phyloP scores from a whole-genome alignment of 2,113 vertebrate species.

The Anhinga rufa region DNA sequence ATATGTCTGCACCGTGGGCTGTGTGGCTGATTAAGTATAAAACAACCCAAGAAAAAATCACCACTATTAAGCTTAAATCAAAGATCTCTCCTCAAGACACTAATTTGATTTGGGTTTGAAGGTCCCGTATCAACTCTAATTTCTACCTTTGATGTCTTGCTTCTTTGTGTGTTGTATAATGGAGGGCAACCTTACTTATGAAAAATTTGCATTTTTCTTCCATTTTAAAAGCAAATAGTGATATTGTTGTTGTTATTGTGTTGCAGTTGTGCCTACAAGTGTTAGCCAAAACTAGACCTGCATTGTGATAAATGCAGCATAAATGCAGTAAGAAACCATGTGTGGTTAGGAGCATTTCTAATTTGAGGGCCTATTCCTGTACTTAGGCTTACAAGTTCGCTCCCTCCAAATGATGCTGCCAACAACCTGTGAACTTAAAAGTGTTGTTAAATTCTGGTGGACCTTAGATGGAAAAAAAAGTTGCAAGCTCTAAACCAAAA shows the following conservation, averaged over 20 bases:
- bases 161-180: conserved; percentile 25
- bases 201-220: neutral
- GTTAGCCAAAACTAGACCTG: neutral
- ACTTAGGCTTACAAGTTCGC: neutral
- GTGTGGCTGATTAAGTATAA: conserved; percentile 56
- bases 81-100: conserved; percentile 54
- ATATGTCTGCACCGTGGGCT: conserved; percentile 59
- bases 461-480: neutral
- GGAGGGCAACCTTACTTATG: conserved; percentile 42
- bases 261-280: conserved; percentile 16
- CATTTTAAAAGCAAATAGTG: conserved; percentile 25
- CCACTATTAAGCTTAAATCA: conserved; percentile 65
- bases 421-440: neutral
- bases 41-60: conserved; percentile 53
- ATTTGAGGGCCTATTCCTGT: neutral
- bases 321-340: neutral
- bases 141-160: conserved; percentile 46
- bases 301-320: neutral
- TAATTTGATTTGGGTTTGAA: conserved; percentile 63
- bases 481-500: neutral
- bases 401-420: neutral
- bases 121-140: conserved; percentile 4
- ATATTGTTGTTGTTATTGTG: conserved; percentile 36
- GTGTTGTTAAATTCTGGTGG: neutral
- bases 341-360: neutral